These are phyloP conservation scores for Brachionus asplanchnoidis DNA, from an alignment of 1,140 invertebrate genomes.

Conservation along the genomic window DNA sequence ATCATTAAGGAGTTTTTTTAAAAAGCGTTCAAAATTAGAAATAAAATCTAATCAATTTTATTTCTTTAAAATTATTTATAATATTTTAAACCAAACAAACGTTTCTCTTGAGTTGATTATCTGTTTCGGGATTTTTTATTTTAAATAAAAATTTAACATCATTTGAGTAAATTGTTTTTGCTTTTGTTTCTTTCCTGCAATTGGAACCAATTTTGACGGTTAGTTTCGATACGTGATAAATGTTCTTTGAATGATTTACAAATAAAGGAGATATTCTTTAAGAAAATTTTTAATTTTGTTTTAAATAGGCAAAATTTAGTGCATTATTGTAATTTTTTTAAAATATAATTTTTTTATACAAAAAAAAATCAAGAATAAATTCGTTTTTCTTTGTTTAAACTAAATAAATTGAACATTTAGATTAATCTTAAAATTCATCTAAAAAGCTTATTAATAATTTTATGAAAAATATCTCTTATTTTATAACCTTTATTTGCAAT, in stretches of 20 bases:
- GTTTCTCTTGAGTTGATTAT: background rate
- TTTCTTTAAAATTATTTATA: background rate
- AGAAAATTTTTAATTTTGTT: background rate
- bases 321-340: background rate
- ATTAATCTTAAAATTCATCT: too few species aligned
- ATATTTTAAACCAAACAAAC: background rate
- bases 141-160: background rate
- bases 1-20: background rate
- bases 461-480: too few species aligned
- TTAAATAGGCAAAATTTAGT: background rate
- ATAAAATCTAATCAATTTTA: background rate
- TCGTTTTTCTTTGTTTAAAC: too few species aligned
- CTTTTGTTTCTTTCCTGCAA: background rate
- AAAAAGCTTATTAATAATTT: too few species aligned
- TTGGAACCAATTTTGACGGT: constrained; percentile 20
- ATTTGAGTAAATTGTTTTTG: background rate
- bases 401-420: too few species aligned
- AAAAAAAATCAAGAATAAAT: too few species aligned
- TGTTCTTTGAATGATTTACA: constrained; percentile 35
- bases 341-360: too few species aligned
- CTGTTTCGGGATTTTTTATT: background rate
- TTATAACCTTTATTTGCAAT: too few species aligned
- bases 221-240: background rate
- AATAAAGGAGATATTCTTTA: constrained; percentile 32
- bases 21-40: background rate